phyloP scores from a whole-genome alignment of 2,888 invertebrate genomes.

The Drosophila niveifrons region DNA sequence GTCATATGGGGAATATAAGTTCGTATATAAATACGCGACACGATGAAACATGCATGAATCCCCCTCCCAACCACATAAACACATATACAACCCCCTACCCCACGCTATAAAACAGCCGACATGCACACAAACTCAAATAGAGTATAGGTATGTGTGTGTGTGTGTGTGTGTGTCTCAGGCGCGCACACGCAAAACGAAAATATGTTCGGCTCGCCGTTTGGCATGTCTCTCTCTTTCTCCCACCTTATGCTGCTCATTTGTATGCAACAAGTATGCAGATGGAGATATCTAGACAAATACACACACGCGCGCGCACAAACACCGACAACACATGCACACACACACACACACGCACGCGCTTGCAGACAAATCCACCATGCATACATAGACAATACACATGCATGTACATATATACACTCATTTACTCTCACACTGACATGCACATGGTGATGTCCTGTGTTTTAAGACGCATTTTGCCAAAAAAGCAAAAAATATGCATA shows the following conservation, averaged over 20 bases:
- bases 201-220: slow-evolving; percentile 56
- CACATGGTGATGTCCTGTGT: slow-evolving; percentile 50
- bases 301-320: slow-evolving; percentile 11
- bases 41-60: slow-evolving; percentile 48
- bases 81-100: background rate
- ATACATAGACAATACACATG: slow-evolving; percentile 18
- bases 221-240: slow-evolving; percentile 42
- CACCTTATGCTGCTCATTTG: slow-evolving; percentile 68
- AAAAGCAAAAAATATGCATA: slow-evolving; percentile 19
- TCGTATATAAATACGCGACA: slow-evolving; percentile 22
- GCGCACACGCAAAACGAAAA: slow-evolving; percentile 65
- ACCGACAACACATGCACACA: slow-evolving; percentile 2
- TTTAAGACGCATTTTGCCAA: slow-evolving; percentile 55
- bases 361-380: slow-evolving; percentile 12
- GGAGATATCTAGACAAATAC: slow-evolving; percentile 52
- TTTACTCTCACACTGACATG: background rate
- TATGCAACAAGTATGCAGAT: slow-evolving; percentile 75
- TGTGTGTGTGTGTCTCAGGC: slow-evolving; percentile 41
- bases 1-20: slow-evolving; percentile 43
- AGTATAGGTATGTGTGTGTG: background rate
- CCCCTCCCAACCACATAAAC: slow-evolving; percentile 13
- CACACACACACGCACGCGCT: slow-evolving; percentile 9
- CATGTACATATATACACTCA: slow-evolving; percentile 17
- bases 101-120: slow-evolving; percentile 44
- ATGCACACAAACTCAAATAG: slow-evolving; percentile 26